phyloP scores from a whole-genome alignment of 2,888 invertebrate genomes.

The Drosophila ezoana region DNA sequence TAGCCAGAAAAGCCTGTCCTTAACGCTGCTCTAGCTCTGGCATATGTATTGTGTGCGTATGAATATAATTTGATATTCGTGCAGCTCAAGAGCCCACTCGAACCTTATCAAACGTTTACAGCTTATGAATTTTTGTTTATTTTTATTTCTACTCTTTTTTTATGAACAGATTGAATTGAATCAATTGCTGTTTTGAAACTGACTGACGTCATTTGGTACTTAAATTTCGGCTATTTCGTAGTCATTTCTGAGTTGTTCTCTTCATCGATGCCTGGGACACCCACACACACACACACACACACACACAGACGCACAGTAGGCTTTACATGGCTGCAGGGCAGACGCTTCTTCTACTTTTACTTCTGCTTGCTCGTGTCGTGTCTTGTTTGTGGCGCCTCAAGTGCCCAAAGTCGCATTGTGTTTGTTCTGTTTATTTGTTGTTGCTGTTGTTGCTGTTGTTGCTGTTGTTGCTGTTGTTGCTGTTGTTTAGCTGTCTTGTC shows the following conservation, averaged over 20 bases:
- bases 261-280: neutral
- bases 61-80: no score
- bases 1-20: no score
- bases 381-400: slow-evolving; percentile 60
- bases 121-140: neutral
- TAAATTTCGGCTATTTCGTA: neutral
- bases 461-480: slow-evolving; percentile 21
- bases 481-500: slow-evolving; percentile 40
- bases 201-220: slow-evolving; percentile 40
- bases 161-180: slow-evolving; percentile 6
- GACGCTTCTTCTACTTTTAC: slow-evolving; percentile 18
- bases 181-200: slow-evolving; percentile 7
- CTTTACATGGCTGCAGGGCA: slow-evolving; percentile 46
- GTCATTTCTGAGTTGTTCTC: slow-evolving; percentile 4
- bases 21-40: no score
- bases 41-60: no score
- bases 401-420: slow-evolving; percentile 56
- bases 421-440: slow-evolving; percentile 44
- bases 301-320: slow-evolving; percentile 8
- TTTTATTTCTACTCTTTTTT: neutral
- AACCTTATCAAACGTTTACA: neutral
- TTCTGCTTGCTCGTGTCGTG: slow-evolving; percentile 36
- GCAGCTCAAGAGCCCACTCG: neutral
- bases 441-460: slow-evolving; percentile 20
- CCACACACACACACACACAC: neutral